Evolutionary conservation across 2,888 invertebrate genomes (phyloP), one percentile per base, ranked within the genome.

Genomic region (Junonia oenone): DNA sequence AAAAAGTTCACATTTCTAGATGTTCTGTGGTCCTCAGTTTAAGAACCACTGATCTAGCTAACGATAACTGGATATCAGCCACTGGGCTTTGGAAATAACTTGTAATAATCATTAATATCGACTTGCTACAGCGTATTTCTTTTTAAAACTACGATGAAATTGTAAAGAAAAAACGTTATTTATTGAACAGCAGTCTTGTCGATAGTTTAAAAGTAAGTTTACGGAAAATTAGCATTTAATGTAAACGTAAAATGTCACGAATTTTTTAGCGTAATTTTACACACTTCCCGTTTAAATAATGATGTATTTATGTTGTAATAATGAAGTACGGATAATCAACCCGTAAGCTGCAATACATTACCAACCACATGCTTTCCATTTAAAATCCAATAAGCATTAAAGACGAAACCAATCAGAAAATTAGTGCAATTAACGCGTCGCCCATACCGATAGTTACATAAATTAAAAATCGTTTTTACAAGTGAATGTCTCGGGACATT

Each of bases 31-130:
- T n/a, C n/a, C n/a, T n/a, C n/a, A n/a, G 22, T 22, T 22, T 22
- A 22, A n/a, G 22, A 22, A 22, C 22, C 22, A 22, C 22, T 22
- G 22, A 5, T 22, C 33, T 51, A 35, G 26, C 19, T 27, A 19
- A 37, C 22, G 26, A 13, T 45, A 43, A 51, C 33, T 51, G 19
- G 51, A 45, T 33, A 48, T n/a, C 22, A 43, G 31, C 40, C 19
- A 45, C 51, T 31, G 45, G 45, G 31, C 45, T 45, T 49, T 35
- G 19, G 15, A 51, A 45, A 51, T 33, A 19, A 43, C 17, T 13
- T 14, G 15, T 45, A 27, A 50, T 40, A 40, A 27, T 19, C 14
- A 13, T 48, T 26, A 48, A 48, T 37, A 35, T 37, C 48, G 26
- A 19, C 11, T 43, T 1, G 19, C 6, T 22, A 43, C 6, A 26